phyloP scores from a whole-genome alignment of 2,113 vertebrate genomes.

The Pachypanchax playfairii region DNA sequence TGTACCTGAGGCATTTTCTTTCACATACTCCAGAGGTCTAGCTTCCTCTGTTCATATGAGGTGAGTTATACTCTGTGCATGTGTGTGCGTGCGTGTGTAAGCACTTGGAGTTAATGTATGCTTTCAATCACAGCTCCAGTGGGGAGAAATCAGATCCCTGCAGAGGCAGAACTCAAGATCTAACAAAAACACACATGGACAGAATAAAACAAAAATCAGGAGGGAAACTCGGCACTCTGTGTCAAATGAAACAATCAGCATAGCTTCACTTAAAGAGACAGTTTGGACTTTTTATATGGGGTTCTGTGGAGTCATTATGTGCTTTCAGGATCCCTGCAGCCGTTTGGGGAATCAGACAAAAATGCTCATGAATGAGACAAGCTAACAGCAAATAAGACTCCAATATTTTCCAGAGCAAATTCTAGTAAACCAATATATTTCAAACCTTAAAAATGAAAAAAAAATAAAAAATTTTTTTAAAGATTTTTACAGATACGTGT shows the following conservation, averaged over 20 bases:
- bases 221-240: background rate
- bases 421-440: no score
- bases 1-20: conserved; percentile 46
- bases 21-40: conserved; percentile 36
- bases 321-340: background rate
- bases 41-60: conserved; percentile 48
- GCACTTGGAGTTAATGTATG: conserved; percentile 62
- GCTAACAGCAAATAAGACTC: no score
- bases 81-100: conserved; percentile 29
- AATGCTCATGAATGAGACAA: background rate
- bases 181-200: conserved; percentile 21
- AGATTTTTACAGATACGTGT: no score
- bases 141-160: conserved; percentile 68
- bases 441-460: no score
- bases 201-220: conserved; percentile 8
- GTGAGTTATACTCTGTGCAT: conserved; percentile 6
- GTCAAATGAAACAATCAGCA: background rate
- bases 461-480: no score
- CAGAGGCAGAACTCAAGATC: conserved; percentile 26
- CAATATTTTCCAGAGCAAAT: no score
- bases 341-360: background rate
- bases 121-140: conserved; percentile 64
- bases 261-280: background rate
- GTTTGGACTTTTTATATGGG: no score
- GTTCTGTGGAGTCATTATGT: background rate